Conservation (phyloP, 1,140 invertebrate genomes). For the Halyomorpha halys region DNA sequence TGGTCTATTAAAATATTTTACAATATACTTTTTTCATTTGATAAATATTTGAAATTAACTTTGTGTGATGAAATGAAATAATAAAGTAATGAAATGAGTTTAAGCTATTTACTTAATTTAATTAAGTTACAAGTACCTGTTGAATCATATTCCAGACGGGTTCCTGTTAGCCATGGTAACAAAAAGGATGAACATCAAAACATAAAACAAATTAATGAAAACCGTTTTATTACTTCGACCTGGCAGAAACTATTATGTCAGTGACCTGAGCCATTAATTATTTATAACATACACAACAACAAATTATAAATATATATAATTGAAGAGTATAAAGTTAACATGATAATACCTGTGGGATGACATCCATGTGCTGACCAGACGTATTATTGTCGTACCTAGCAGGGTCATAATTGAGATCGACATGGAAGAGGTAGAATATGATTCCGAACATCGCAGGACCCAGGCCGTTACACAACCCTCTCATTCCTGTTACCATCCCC, state of each 20-base stretch:
- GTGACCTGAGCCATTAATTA: no score
- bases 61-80: no score
- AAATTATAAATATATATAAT: no score
- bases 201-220: neutral
- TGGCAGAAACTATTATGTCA: no score
- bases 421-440: constrained; percentile 97
- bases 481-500: constrained; percentile 94
- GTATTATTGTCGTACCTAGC: constrained; percentile 33
- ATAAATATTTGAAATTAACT: no score
- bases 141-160: constrained; percentile 30
- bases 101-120: no score
- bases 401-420: constrained; percentile 77
- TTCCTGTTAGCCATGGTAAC: constrained; percentile 29
- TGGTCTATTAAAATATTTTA: no score
- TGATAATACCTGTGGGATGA: constrained; percentile 43
- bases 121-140: constrained; percentile 25
- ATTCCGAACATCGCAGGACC: constrained; percentile 95
- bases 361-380: constrained; percentile 40
- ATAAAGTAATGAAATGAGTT: no score
- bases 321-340: neutral
- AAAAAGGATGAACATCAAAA: constrained; percentile 23
- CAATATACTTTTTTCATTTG: no score
- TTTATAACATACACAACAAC: no score
- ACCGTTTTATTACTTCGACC: no score
- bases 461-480: constrained; percentile 80